Evolutionary conservation across 1,140 invertebrate species (phyloP).

Genomic region (Sycophila sp.): DNA sequence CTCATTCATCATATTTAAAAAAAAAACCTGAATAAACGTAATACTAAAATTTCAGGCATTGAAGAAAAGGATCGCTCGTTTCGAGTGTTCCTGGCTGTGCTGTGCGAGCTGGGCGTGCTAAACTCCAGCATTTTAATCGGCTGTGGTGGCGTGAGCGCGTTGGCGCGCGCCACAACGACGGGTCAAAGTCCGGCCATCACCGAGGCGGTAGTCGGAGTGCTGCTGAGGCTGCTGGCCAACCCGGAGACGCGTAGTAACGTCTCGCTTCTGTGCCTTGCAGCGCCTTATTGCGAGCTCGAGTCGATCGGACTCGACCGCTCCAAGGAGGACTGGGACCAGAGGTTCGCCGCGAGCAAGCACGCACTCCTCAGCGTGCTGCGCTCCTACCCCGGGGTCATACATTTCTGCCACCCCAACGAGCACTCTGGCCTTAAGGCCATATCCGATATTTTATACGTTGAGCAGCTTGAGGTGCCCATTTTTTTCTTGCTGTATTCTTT

Average conservation of each 20-base stretch:
- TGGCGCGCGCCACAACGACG: constrained; percentile 83
- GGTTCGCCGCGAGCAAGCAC: constrained; percentile 84
- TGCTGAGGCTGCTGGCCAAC: constrained; percentile 88
- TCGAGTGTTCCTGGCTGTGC: constrained; percentile 82
- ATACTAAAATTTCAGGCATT: constrained; percentile 71
- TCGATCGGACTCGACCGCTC: constrained; percentile 72
- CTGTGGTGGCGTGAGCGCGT: constrained; percentile 84
- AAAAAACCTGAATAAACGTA: neutral
- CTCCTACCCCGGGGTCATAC: constrained; percentile 89
- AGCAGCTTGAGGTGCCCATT: constrained; percentile 80
- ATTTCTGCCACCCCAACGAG: constrained; percentile 83
- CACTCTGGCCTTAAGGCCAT: constrained; percentile 82
- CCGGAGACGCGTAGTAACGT: constrained; percentile 83
- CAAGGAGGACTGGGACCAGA: constrained; percentile 81
- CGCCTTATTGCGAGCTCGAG: constrained; percentile 93
- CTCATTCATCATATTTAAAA: too few species aligned
- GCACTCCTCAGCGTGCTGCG: constrained; percentile 86
- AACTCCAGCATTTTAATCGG: constrained; percentile 84
- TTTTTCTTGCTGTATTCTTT: too few species aligned
- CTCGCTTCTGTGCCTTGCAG: constrained; percentile 84
- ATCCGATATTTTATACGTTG: constrained; percentile 87
- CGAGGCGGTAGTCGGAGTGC: constrained; percentile 86
- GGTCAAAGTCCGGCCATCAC: constrained; percentile 81
- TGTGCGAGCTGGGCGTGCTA: constrained; percentile 88
- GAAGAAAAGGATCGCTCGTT: constrained; percentile 83